phyloP scores from a whole-genome alignment of 2,797 vertebrate species.

The Squalus acanthias region DNA sequence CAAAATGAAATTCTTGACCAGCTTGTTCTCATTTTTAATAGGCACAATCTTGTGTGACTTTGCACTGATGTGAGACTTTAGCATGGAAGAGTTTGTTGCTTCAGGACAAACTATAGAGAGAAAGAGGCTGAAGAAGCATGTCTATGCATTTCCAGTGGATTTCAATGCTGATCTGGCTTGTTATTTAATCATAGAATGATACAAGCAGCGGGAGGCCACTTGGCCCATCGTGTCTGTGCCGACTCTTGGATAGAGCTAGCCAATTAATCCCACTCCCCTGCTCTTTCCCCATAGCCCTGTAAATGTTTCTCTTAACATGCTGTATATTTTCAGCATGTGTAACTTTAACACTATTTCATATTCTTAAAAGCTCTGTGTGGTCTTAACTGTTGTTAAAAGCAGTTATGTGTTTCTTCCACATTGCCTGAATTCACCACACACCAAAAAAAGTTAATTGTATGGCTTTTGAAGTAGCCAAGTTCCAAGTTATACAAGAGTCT shows the following conservation, averaged over 20 bases:
- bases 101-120: neutral
- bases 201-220: neutral
- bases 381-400: neutral
- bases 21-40: neutral
- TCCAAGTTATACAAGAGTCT: neutral
- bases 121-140: neutral
- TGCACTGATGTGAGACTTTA: neutral
- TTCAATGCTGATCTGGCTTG: neutral
- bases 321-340: neutral
- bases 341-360: neutral
- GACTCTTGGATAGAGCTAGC: neutral
- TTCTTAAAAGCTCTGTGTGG: neutral
- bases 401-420: neutral
- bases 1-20: neutral
- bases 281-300: neutral
- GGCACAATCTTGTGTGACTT: neutral
- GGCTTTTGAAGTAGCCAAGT: neutral
- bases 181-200: neutral
- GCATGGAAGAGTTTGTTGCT: neutral
- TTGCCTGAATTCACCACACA: neutral
- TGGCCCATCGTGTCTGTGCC: neutral
- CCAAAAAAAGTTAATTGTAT: neutral
- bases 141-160: neutral
- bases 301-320: neutral
- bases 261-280: neutral